These are phyloP conservation scores for Salvator merianae DNA, from an alignment of 2,113 vertebrate species.

Conservation along the genomic window DNA sequence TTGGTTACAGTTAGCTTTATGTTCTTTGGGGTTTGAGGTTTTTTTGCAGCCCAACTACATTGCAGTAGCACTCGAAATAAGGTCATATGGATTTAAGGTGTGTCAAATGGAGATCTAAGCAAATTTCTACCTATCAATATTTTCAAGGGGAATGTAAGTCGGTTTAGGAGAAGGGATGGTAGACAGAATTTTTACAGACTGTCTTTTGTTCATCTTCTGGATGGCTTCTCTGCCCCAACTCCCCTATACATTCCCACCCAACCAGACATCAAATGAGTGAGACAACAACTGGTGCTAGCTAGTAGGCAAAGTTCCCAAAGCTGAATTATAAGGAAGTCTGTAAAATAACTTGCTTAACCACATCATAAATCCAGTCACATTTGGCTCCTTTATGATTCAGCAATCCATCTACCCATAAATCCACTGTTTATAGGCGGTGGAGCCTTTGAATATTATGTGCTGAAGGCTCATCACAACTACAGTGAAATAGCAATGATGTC, in stretches of 20 bases:
- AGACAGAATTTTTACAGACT: neutral
- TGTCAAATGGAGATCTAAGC: neutral
- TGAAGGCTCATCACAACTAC: too few relatives aligned
- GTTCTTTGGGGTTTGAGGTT: too few relatives aligned
- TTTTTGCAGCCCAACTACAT: neutral
- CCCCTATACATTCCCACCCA: neutral
- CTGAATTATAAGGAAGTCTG: too few relatives aligned
- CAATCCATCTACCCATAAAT: too few relatives aligned
- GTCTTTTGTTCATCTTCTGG: neutral
- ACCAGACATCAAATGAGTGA: neutral
- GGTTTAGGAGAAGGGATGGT: neutral
- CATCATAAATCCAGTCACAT: too few relatives aligned
- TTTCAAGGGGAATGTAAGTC: neutral
- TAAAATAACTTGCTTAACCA: too few relatives aligned
- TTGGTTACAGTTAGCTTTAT: neutral
- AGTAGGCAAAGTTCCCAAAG: too few relatives aligned
- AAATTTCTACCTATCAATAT: neutral
- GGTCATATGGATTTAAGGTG: neutral
- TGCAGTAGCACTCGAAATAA: neutral
- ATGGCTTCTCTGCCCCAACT: neutral
- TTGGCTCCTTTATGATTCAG: too few relatives aligned
- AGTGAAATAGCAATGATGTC: neutral
- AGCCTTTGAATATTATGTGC: too few relatives aligned
- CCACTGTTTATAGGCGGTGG: too few relatives aligned
- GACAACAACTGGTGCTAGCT: neutral